Conservation (phyloP, 2,888 invertebrate genomes). For the Drosophila setosimentum region DNA sequence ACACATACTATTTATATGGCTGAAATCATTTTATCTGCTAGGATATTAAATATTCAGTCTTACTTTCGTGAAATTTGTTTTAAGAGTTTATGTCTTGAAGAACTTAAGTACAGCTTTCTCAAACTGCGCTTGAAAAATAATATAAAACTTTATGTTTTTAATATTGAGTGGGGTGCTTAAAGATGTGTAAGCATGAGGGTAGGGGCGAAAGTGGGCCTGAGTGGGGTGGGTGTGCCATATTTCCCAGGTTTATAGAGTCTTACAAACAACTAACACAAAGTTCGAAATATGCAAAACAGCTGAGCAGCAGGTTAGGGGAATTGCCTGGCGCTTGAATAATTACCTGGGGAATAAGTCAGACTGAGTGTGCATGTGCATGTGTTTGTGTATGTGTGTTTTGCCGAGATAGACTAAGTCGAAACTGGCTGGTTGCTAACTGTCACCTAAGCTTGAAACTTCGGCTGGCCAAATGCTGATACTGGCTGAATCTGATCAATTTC, state of each 20-base stretch:
- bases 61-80: background rate
- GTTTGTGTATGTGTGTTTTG: background rate
- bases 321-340: slow-evolving; percentile 33
- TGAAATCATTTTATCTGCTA: background rate
- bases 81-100: background rate
- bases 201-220: background rate
- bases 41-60: background rate
- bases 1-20: background rate
- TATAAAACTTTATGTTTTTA: slow-evolving; percentile 71
- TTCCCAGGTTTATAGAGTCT: slow-evolving; percentile 46
- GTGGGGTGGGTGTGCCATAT: slow-evolving; percentile 34
- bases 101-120: background rate
- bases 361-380: background rate
- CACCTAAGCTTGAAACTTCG: slow-evolving; percentile 31
- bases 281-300: slow-evolving; percentile 68
- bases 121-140: background rate
- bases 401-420: background rate
- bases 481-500: slow-evolving; percentile 17
- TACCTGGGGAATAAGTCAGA: slow-evolving; percentile 51
- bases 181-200: no score
- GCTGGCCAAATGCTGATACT: slow-evolving; percentile 33
- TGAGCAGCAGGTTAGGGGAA: slow-evolving; percentile 28
- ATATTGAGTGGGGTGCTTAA: slow-evolving; percentile 40
- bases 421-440: slow-evolving; percentile 22
- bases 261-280: slow-evolving; percentile 53